Evolutionary conservation across 1,140 invertebrate genomes (phyloP).

Genomic region (Chrysomallon squamiferum): DNA sequence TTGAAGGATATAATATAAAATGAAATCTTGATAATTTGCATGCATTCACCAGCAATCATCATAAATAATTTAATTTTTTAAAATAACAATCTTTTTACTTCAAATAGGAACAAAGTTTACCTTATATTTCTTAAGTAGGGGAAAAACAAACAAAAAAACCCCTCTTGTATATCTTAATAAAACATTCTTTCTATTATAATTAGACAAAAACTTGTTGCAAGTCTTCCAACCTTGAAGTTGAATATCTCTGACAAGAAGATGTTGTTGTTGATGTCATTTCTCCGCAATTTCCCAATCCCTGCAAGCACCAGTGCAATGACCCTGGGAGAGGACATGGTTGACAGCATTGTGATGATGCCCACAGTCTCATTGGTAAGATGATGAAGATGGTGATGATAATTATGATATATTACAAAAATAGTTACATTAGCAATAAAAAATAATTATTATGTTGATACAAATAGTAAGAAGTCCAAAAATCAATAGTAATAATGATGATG

Average conservation of each 20-base stretch:
- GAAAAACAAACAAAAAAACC: too few relatives aligned
- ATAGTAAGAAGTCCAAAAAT: too few relatives aligned
- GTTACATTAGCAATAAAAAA: neutral
- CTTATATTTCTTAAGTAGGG: too few relatives aligned
- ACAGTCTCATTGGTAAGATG: slow-evolving; percentile 9
- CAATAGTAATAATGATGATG: too few relatives aligned
- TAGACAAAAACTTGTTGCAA: slow-evolving; percentile 81
- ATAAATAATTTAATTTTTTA: too few relatives aligned
- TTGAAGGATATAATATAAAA: too few relatives aligned
- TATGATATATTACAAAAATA: neutral
- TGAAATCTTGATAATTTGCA: too few relatives aligned
- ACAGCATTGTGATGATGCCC: slow-evolving; percentile 19
- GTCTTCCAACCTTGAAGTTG: slow-evolving; percentile 75
- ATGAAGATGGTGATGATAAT: neutral
- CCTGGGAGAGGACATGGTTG: slow-evolving; percentile 44
- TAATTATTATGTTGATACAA: neutral
- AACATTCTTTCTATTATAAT: too few relatives aligned
- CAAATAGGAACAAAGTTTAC: too few relatives aligned
- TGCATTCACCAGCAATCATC: too few relatives aligned
- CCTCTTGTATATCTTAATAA: too few relatives aligned
- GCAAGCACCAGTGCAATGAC: slow-evolving; percentile 46
- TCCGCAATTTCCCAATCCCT: slow-evolving; percentile 72
- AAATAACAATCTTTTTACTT: too few relatives aligned
- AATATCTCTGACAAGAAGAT: slow-evolving; percentile 81
- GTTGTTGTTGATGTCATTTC: slow-evolving; percentile 72